Evolutionary conservation across 1,140 invertebrate genomes (phyloP), one percentile per base, ranked within the genome.

Genomic region (Drosophila takahashii): DNA sequence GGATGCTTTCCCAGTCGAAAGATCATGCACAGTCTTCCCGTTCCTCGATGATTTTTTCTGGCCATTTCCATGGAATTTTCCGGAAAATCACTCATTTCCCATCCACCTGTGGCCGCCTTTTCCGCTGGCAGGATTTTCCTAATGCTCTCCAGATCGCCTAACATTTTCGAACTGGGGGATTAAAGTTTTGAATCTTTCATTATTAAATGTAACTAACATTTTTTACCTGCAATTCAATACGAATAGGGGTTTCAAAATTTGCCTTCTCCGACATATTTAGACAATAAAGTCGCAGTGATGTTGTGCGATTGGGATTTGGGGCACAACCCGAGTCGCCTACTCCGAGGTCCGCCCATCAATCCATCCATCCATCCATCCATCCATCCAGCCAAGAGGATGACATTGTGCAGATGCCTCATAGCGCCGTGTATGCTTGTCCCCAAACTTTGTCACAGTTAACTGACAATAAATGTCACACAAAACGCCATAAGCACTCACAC

Each of bases 381-480:
- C 22, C 22, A 47, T 47, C 44, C 44, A 26, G 6, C 13, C 44
- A 11, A 10, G 8, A 29, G n/a, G 47, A 56, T 56, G 66, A 56
- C 44, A 39, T 18, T 50, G 53, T 39, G 10, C 66, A 69, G 51
- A 54, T 70, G 66, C 34, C 34, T 69, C 36, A 29, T 39, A 6
- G 18, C 36, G 8, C 34, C 34, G 18, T 77, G 81, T 65, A 65
- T 85, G 81, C 77, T 85, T 85, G 85, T 84, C 81, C 81, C 75
- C 71, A 83, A 87, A 87, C 79, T 87, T 87, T 87, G 79, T 87
- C 84, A 89, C 83, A 89, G 84, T 87, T 89, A 89, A 87, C 89
- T 87, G 85, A 87, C 83, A 87, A 87, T 87, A 87, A 87, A 87
- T 89, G 83, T 87, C 83, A 87, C 84, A 89, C 83, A 87, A 89